Conservation (phyloP, 2,888 invertebrate genomes). For the Linnaemya vulpina region DNA sequence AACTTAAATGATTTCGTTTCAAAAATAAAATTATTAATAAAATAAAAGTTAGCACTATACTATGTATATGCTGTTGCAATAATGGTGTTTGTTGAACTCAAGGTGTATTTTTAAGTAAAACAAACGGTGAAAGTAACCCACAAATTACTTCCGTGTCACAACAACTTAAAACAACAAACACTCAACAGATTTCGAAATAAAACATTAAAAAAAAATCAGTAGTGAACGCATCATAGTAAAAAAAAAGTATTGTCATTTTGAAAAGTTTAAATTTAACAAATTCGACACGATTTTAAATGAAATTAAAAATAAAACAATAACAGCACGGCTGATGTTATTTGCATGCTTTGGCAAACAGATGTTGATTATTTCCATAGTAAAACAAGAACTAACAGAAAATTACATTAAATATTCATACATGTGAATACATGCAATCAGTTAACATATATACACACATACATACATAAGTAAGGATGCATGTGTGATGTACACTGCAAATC, state of each 20-base stretch:
- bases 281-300: slow-evolving; percentile 49
- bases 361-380: slow-evolving; percentile 21
- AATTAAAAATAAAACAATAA: slow-evolving; percentile 42
- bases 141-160: slow-evolving; percentile 79
- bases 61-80: slow-evolving; percentile 41
- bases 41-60: background rate
- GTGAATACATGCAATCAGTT: background rate
- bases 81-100: slow-evolving; percentile 46
- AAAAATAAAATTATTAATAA: slow-evolving; percentile 11
- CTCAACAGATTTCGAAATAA: slow-evolving; percentile 50
- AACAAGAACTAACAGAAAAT: slow-evolving; percentile 14
- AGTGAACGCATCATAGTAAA: slow-evolving; percentile 45
- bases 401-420: background rate
- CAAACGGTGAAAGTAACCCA: slow-evolving; percentile 82
- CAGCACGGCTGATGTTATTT: background rate
- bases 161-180: slow-evolving; percentile 50
- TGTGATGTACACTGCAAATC: background rate
- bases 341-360: slow-evolving; percentile 30
- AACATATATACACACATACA: background rate
- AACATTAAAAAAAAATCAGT: slow-evolving; percentile 24
- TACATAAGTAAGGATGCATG: background rate
- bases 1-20: background rate
- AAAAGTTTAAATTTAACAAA: slow-evolving; percentile 36
- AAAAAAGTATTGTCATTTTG: slow-evolving; percentile 56
- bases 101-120: slow-evolving; percentile 49